Evolutionary conservation across 92 coral and sea anemone genomes (phyloP), one percentile per base, ranked within the genome.

Genomic region (Palythoa grandiflora): DNA sequence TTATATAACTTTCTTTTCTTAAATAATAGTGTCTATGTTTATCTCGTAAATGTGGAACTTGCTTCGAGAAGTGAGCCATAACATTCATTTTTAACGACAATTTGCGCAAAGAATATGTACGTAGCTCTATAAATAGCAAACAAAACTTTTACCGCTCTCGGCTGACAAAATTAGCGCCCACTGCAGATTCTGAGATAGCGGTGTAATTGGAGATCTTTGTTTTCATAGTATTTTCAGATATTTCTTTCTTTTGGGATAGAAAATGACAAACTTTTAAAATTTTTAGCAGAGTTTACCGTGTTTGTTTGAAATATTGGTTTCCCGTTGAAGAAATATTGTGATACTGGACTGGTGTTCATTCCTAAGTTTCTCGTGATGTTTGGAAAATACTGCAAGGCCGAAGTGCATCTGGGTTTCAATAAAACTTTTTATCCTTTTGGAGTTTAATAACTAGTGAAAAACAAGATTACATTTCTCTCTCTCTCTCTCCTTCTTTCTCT

Each of bases 41-140:
- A 65, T 81, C 74, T 39, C 61, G 75, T 59, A 21, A 40, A 50
- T 35, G 19, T 39, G 71, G 53, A 66, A 21, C 40, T 48, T 66
- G 86, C 66, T n/a, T 81, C 66, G 86, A 44, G 36, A 15, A 65
- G 75, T 68, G 59, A 36, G 63, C 61, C 93, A 87, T 89, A 87
- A 93, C 87, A 84, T 94, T 78, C 85, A 93, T 94, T 91, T 91
- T 95, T 95, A 93, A 91, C 94, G 96, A 88, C 88, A 83, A 84
- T 74, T 88, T 83, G 90, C 38, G 35, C 86, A 44, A 47, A 54
- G 83, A 47, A 48, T 66, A 20, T 39, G 2, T 36, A 65, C 60
- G 28, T 28, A 0, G 28, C 28, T 28, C 71, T 81, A 81, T 39
- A 47, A 63, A 81, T 81, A 81, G 75, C 57, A 47, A 48, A 81